Percentiles rank a stretch among this genome's conserved stretches.
phyloP scores from a whole-genome alignment of 2,113 vertebrate species.

The Pipra filicauda region DNA sequence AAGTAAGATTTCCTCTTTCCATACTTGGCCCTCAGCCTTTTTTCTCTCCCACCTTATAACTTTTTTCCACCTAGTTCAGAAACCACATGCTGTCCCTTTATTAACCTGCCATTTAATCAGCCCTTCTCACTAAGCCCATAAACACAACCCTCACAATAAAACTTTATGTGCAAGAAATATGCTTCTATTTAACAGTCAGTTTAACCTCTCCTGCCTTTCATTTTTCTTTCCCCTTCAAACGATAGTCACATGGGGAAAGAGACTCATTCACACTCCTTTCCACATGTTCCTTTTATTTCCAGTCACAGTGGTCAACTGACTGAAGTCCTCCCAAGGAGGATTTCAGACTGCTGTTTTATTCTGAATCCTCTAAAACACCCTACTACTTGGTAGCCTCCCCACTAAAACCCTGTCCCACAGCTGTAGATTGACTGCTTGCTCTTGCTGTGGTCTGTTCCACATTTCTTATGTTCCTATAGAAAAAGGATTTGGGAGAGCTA shows the following conservation, averaged over 20 bases:
- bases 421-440: background rate
- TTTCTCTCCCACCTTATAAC: conserved; percentile 43
- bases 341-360: background rate
- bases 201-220: conserved; percentile 31
- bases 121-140: conserved; percentile 55
- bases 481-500: background rate
- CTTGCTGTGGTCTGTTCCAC: background rate
- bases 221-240: conserved; percentile 32
- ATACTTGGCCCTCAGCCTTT: conserved; percentile 18
- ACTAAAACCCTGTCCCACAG: background rate
- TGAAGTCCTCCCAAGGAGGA: conserved; percentile 28
- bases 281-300: conserved; percentile 43
- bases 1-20: conserved; percentile 37
- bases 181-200: conserved; percentile 63
- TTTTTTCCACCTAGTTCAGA: conserved; percentile 48
- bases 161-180: conserved; percentile 65
- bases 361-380: background rate
- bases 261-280: conserved; percentile 30
- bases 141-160: conserved; percentile 64
- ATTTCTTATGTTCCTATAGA: background rate
- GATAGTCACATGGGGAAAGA: conserved; percentile 36
- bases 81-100: conserved; percentile 64
- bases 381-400: background rate
- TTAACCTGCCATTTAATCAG: conserved; percentile 60
- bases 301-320: background rate